Conservation (phyloP, 2,888 invertebrate species). For the Hirtodrosophila alboralis region DNA sequence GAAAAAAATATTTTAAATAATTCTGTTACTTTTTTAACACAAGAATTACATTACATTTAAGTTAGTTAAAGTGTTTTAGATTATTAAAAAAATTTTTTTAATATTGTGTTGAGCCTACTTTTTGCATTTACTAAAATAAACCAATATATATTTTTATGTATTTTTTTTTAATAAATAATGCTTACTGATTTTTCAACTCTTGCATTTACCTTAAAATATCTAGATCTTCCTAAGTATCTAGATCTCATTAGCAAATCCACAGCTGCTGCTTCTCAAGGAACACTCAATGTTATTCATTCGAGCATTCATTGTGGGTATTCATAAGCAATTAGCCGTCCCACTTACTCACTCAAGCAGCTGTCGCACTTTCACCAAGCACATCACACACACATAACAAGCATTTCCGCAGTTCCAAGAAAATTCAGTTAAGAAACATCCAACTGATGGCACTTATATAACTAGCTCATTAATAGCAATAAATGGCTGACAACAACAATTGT, state of each 20-base stretch:
- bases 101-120: too few species aligned
- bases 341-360: constrained; percentile 69
- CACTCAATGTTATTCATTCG: constrained; percentile 7
- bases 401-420: constrained; percentile 67
- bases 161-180: background rate
- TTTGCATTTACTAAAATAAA: too few species aligned
- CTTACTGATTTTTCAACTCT: constrained; percentile 5
- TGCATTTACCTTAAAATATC: background rate
- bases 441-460: constrained; percentile 32
- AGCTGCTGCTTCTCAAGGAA: constrained; percentile 35
- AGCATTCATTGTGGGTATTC: constrained; percentile 39
- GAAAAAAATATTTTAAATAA: too few species aligned
- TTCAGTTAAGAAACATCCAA: too few species aligned
- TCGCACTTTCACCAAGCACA: constrained; percentile 67
- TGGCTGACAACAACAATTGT: constrained; percentile 52
- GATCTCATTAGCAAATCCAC: constrained; percentile 7
- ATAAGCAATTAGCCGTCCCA: constrained; percentile 69
- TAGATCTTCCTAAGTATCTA: constrained; percentile 13
- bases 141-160: too few species aligned
- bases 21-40: too few species aligned
- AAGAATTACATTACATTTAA: too few species aligned
- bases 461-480: constrained; percentile 68
- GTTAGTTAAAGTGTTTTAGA: too few species aligned
- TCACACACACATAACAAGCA: constrained; percentile 24
- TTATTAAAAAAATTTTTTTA: too few species aligned